Evolutionary conservation across 2,888 invertebrate species (phyloP).

Genomic region (Halictus quadricinctus): DNA sequence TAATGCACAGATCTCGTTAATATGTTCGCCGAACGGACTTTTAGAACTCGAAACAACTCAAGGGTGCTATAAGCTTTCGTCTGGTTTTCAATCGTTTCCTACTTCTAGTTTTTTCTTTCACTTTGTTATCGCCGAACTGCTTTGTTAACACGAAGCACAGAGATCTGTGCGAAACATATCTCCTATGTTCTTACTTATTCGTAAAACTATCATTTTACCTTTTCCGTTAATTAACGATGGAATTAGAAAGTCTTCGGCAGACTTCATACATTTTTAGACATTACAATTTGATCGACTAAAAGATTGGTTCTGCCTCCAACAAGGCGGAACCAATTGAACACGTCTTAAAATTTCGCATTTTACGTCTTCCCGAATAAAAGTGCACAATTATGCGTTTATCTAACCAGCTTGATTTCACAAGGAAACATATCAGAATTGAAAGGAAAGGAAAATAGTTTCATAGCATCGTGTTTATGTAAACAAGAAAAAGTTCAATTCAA

Average conservation of each 20-base stretch:
- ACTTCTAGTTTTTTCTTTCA: conserved; percentile 25
- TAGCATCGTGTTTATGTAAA: not conserved
- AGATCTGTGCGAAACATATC: not conserved
- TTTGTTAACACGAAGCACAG: not conserved
- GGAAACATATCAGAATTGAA: not conserved
- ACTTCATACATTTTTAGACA: not conserved
- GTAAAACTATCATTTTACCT: not conserved
- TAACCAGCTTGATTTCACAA: not conserved
- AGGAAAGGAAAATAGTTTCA: not conserved
- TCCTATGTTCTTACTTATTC: not conserved
- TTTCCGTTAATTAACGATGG: not conserved
- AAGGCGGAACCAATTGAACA: not conserved
- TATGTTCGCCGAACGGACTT: conserved; percentile 20
- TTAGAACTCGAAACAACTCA: conserved; percentile 48
- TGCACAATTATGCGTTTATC: not conserved
- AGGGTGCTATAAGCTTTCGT: conserved; percentile 14
- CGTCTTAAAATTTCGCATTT: not conserved
- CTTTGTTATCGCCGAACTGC: conserved; percentile 30
- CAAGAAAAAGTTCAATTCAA: not conserved
- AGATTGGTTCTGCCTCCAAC: not conserved
- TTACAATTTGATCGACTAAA: not conserved
- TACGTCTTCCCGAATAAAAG: not conserved
- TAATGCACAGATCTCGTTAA: not conserved
- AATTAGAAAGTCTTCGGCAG: not conserved
- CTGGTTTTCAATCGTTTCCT: conserved; percentile 7